These are phyloP conservation scores for Cheilinus undulatus DNA, from an alignment of 2,113 vertebrate genomes.

Conservation along the genomic window DNA sequence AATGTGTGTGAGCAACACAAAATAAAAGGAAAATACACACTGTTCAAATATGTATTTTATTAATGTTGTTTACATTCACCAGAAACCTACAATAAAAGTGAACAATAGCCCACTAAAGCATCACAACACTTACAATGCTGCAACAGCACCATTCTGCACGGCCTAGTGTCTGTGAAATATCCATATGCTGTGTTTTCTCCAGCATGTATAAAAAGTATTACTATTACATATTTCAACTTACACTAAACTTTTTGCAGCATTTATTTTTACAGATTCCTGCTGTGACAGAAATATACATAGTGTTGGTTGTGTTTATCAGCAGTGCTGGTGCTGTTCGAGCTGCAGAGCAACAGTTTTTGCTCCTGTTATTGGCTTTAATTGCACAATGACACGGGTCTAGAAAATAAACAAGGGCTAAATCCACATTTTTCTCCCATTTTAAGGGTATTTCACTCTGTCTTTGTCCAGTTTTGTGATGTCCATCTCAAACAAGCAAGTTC, in stretches of 20 bases:
- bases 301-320: not conserved
- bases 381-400: not conserved
- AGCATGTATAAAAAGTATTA: not conserved
- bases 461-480: too few species aligned
- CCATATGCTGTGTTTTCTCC: not conserved
- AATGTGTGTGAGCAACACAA: not conserved
- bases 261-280: not conserved
- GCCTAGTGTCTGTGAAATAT: not conserved
- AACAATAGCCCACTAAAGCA: not conserved
- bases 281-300: not conserved
- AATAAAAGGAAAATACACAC: not conserved
- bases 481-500: too few species aligned
- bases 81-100: not conserved
- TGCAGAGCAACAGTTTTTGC: not conserved
- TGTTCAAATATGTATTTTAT: not conserved
- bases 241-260: not conserved
- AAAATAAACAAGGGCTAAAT: too few species aligned
- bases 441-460: too few species aligned
- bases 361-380: constrained; percentile 4
- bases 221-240: not conserved
- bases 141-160: not conserved
- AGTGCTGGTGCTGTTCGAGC: not conserved
- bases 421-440: too few species aligned
- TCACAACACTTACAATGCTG: not conserved
- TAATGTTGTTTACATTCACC: not conserved